Percentiles rank a stretch among this genome's conserved stretches.
phyloP scores from a whole-genome alignment of 2,888 invertebrate genomes.

The Fissipunctia ypsillon region DNA sequence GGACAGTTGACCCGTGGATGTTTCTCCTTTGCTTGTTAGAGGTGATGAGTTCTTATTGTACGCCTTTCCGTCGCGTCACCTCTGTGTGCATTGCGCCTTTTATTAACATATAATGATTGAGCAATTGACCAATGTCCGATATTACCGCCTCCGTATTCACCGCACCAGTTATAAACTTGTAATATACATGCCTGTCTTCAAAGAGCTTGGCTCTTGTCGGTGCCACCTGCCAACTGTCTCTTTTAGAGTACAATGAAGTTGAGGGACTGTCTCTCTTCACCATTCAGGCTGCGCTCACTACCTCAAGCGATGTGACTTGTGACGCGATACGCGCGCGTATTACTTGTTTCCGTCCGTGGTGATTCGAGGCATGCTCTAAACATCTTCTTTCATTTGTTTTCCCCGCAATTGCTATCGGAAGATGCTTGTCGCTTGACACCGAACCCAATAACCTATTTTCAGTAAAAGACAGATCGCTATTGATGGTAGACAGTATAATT shows the following conservation, averaged over 20 bases:
- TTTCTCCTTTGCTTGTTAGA: background rate
- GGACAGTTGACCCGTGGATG: background rate
- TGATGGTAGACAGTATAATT: no score
- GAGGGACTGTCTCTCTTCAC: background rate
- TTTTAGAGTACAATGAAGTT: background rate
- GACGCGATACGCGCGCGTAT: no score
- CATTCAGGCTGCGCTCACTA: no score
- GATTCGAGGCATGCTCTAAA: background rate
- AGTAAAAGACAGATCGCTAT: no score
- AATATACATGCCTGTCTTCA: no score
- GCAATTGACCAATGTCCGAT: background rate
- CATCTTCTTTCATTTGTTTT: background rate
- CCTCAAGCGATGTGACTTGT: no score
- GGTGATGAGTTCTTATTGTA: background rate
- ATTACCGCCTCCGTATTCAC: no score
- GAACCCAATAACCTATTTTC: no score
- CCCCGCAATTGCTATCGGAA: background rate
- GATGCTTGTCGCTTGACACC: background rate
- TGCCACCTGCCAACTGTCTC: background rate
- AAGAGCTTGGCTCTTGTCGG: background rate
- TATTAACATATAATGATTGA: background rate
- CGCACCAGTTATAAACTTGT: no score
- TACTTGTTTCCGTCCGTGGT: no score
- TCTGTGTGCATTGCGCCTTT: no score
- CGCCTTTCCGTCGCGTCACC: background rate